phyloP scores from a whole-genome alignment of 2,113 vertebrate genomes.

The Corydoras maculifer region DNA sequence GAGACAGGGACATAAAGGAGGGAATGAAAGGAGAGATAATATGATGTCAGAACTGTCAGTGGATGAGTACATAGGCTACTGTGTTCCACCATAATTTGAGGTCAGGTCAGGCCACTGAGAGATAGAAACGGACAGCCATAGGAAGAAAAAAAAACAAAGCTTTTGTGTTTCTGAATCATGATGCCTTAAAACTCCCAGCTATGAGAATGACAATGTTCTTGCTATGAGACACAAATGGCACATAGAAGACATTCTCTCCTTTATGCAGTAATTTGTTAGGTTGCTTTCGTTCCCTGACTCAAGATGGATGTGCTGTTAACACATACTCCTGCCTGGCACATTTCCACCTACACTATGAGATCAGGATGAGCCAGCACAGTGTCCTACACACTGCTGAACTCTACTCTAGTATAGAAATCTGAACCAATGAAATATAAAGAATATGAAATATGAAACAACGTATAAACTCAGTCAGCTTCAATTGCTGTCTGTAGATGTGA shows the following conservation, averaged over 20 bases:
- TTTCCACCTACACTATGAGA: conserved; percentile 20
- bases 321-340: conserved; percentile 10
- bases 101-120: conserved; percentile 15
- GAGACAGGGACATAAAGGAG: background rate
- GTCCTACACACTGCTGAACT: conserved; percentile 12
- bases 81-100: conserved; percentile 10
- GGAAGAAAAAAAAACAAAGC: conserved; percentile 5
- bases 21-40: conserved; percentile 11
- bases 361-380: background rate
- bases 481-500: conserved; percentile 26
- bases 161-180: background rate
- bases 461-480: conserved; percentile 16
- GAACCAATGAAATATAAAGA: background rate
- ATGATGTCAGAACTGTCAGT: conserved; percentile 8
- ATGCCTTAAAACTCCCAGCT: conserved; percentile 10
- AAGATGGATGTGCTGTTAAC: background rate
- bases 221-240: background rate
- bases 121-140: background rate
- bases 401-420: conserved; percentile 16
- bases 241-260: background rate
- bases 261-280: conserved; percentile 6
- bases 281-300: background rate
- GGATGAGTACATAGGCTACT: conserved; percentile 2
- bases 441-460: conserved; percentile 18
- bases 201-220: conserved; percentile 4